A percentile compares a stretch with the other conserved stretches of the same genome.
Conservation (phyloP, 2,113 vertebrate genomes). For the Dolichallabes microphthalmus region DNA sequence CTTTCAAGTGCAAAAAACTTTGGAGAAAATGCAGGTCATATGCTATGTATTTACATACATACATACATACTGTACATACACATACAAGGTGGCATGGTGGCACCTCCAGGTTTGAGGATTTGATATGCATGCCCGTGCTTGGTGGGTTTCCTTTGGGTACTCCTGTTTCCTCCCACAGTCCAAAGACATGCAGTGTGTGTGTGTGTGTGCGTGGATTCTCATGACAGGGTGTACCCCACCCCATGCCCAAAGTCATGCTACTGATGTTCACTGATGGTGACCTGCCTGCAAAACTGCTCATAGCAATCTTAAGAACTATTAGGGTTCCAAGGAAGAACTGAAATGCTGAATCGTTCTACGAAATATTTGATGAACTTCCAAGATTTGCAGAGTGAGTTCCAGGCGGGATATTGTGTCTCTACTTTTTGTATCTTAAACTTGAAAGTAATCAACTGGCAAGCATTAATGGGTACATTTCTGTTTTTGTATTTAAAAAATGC, state of each 20-base stretch:
- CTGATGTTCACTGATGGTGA: not conserved
- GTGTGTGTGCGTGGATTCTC: too few relatives aligned
- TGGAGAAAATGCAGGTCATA: too few relatives aligned
- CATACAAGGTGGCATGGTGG: too few relatives aligned
- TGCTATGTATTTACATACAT: too few relatives aligned
- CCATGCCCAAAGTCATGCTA: not conserved
- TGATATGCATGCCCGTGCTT: too few relatives aligned
- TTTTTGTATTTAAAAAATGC: not conserved
- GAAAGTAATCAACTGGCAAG: not conserved
- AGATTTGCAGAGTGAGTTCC: not conserved
- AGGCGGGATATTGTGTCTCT: not conserved
- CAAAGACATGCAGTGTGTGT: too few relatives aligned
- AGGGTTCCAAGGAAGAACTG: not conserved
- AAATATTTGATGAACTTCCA: conserved; percentile 9
- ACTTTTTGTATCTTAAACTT: not conserved
- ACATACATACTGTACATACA: too few relatives aligned
- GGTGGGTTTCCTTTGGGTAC: too few relatives aligned
- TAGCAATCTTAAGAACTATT: not conserved
- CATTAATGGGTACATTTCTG: not conserved
- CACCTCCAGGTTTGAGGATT: too few relatives aligned
- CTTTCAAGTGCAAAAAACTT: too few relatives aligned
- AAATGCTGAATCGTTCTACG: not conserved
- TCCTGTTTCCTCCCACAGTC: too few relatives aligned
- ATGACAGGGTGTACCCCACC: too few relatives aligned
- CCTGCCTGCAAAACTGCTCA: not conserved